Evolutionary conservation across 1,140 invertebrate genomes (phyloP).

Genomic region (Drosophila malerkotliana): DNA sequence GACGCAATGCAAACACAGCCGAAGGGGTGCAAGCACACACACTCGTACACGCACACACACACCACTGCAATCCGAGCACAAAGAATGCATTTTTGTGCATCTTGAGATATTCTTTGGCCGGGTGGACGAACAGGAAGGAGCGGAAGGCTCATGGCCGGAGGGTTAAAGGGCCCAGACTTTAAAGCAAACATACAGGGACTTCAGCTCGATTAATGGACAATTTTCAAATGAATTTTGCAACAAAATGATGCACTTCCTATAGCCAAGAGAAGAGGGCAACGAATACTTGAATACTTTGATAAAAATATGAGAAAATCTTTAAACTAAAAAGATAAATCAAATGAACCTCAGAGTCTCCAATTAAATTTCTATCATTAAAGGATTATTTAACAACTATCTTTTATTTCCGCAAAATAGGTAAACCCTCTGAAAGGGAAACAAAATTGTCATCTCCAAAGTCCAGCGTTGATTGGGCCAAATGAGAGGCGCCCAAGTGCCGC

Average conservation of each 20-base stretch:
- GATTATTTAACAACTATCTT: neutral
- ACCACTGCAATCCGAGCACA: constrained; percentile 56
- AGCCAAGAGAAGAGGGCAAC: neutral
- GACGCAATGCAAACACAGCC: constrained; percentile 80
- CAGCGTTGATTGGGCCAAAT: constrained; percentile 69
- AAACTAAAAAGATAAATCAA: too few relatives aligned
- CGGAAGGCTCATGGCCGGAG: constrained; percentile 14
- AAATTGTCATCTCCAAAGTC: constrained; percentile 32
- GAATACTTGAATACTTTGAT: neutral
- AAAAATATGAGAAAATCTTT: neutral
- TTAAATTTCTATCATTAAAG: too few relatives aligned
- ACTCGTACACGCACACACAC: constrained; percentile 40
- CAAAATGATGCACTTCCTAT: constrained; percentile 73
- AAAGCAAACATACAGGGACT: constrained; percentile 4
- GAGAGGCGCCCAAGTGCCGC: constrained; percentile 54
- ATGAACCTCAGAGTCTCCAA: too few relatives aligned
- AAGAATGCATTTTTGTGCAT: constrained; percentile 80
- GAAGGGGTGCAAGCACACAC: constrained; percentile 68
- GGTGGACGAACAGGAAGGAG: constrained; percentile 29
- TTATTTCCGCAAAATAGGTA: neutral
- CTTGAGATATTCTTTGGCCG: constrained; percentile 56
- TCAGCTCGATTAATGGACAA: constrained; percentile 51
- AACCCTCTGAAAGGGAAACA: constrained; percentile 21
- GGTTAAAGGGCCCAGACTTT: constrained; percentile 37
- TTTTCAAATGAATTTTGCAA: constrained; percentile 45